Conservation (phyloP, 2,888 invertebrate species). For the Parnassius apollo region DNA sequence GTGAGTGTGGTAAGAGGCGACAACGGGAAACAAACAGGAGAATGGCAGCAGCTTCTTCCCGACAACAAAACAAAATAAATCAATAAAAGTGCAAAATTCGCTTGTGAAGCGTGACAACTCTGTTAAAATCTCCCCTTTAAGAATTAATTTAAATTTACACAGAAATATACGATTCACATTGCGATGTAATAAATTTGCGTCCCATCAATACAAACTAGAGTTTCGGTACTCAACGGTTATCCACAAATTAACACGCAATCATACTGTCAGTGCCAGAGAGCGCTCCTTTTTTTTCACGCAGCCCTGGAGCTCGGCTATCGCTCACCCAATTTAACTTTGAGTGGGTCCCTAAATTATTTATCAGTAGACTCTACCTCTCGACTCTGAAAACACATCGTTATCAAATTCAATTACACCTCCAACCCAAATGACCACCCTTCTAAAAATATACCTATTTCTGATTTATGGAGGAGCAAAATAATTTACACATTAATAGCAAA, state of each 20-base stretch:
- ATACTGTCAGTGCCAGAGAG: constrained; percentile 8
- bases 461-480: too few species aligned
- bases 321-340: constrained; percentile 46
- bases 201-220: neutral
- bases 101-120: too few species aligned
- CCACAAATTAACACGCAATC: neutral
- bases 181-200: neutral
- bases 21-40: too few species aligned
- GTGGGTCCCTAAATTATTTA: constrained; percentile 51
- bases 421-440: neutral
- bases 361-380: constrained; percentile 22
- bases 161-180: neutral
- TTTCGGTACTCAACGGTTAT: neutral
- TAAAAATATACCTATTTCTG: neutral
- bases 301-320: neutral
- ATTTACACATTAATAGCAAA: too few species aligned
- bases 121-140: too few species aligned
- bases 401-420: constrained; percentile 10
- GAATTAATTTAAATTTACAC: neutral
- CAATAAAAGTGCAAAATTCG: too few species aligned
- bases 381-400: constrained; percentile 7
- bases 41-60: too few species aligned
- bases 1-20: too few species aligned
- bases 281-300: constrained; percentile 9
- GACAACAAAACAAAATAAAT: too few species aligned